These are phyloP conservation scores for Dendropsophus ebraccatus DNA, from an alignment of 2,113 vertebrate genomes.

Conservation along the genomic window DNA sequence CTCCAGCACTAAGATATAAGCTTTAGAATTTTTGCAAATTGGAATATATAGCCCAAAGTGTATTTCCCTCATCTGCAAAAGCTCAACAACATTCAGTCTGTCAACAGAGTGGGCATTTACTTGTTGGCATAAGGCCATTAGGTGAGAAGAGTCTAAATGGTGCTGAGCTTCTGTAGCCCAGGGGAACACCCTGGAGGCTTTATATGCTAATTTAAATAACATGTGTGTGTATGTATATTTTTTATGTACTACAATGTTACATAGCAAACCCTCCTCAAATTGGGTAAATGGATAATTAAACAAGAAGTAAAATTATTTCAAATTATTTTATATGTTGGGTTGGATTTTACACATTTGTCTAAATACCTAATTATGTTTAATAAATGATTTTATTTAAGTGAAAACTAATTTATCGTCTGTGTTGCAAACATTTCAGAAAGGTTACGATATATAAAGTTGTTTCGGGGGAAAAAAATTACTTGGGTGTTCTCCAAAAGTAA, in stretches of 20 bases:
- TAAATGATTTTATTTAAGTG: constrained; percentile 23
- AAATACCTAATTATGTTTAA: constrained; percentile 38
- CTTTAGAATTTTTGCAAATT: too few relatives aligned
- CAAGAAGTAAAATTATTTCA: background rate
- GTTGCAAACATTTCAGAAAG: constrained; percentile 26
- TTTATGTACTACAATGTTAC: background rate
- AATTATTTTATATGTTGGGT: background rate
- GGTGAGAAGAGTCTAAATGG: too few relatives aligned
- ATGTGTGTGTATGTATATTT: too few relatives aligned
- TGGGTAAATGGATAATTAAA: constrained; percentile 20
- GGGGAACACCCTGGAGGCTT: too few relatives aligned
- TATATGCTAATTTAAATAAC: too few relatives aligned
- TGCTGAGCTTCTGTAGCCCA: too few relatives aligned
- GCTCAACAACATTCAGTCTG: too few relatives aligned
- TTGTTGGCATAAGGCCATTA: too few relatives aligned
- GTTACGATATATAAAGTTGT: constrained; percentile 3
- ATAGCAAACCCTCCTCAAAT: background rate
- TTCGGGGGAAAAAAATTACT: background rate
- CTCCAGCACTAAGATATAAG: too few relatives aligned
- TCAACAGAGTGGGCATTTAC: too few relatives aligned
- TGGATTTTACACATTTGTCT: constrained; percentile 10
- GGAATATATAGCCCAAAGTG: too few relatives aligned
- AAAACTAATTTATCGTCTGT: constrained; percentile 36
- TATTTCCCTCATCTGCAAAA: too few relatives aligned
- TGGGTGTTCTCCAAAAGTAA: background rate